Conservation (phyloP, 2,888 invertebrate genomes). For the Tholera decimalis region DNA sequence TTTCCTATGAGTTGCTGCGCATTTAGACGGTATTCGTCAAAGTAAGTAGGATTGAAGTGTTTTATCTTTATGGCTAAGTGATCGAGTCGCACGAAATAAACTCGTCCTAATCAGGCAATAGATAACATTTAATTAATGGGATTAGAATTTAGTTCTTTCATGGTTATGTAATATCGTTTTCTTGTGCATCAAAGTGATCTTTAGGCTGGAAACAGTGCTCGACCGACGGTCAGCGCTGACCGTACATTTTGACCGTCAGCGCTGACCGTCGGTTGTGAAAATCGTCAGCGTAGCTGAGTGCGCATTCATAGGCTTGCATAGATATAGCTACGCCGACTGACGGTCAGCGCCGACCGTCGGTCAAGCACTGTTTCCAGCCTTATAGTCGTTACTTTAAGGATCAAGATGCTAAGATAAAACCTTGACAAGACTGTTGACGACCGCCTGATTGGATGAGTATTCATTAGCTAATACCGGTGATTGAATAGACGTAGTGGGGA, state of each 20-base stretch:
- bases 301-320: too few species aligned
- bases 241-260: too few species aligned
- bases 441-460: background rate
- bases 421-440: background rate
- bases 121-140: background rate
- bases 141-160: background rate
- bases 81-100: background rate
- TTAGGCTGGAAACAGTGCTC: too few species aligned
- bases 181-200: background rate
- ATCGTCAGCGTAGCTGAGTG: too few species aligned
- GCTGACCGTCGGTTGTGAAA: too few species aligned
- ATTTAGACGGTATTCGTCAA: constrained; percentile 9
- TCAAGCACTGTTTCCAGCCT: too few species aligned
- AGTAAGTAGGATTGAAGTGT: background rate
- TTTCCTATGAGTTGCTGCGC: constrained; percentile 7
- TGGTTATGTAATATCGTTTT: background rate
- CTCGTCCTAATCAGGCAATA: background rate
- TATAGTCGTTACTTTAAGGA: background rate
- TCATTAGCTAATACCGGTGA: constrained; percentile 18
- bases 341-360: too few species aligned
- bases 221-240: too few species aligned
- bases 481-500: constrained; percentile 32
- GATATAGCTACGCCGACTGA: too few species aligned
- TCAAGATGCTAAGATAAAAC: too few species aligned
- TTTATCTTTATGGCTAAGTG: background rate